phyloP scores from a whole-genome alignment of 2,797 vertebrate genomes.

The Mormyrus hasselquistii region DNA sequence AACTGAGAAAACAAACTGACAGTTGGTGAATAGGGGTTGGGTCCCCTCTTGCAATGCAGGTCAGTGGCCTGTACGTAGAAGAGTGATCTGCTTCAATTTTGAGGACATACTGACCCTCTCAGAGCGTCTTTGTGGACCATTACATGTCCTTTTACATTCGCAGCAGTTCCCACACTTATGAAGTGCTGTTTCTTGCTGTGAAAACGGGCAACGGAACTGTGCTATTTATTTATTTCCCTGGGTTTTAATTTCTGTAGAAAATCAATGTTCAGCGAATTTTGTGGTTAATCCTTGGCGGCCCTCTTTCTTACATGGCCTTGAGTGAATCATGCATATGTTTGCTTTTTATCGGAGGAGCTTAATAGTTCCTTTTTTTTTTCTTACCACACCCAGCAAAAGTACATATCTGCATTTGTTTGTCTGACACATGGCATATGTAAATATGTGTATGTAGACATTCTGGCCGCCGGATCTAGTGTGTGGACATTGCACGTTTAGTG shows the following conservation, averaged over 20 bases:
- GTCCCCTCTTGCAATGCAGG: background rate
- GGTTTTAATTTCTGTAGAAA: background rate
- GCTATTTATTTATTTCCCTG: background rate
- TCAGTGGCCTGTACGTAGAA: background rate
- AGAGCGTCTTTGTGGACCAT: background rate
- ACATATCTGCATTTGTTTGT: slow-evolving; percentile 5
- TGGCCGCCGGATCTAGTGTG: background rate
- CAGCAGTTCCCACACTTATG: background rate
- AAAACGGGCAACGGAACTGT: background rate
- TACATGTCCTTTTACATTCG: background rate
- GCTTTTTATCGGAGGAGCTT: background rate
- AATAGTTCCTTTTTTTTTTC: background rate
- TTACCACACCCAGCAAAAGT: background rate
- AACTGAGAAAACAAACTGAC: background rate
- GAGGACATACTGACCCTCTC: background rate
- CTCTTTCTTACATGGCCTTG: background rate
- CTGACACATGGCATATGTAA: background rate
- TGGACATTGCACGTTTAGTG: background rate
- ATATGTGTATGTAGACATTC: background rate
- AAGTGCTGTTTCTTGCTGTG: background rate
- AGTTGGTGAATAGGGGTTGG: background rate
- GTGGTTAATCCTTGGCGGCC: background rate
- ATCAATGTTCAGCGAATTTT: background rate
- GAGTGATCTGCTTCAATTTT: background rate
- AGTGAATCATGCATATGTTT: slow-evolving; percentile 10